Base-by-base conservation (phyloP, 1,140 invertebrate genomes). In the Microvelia longipes region DNA sequence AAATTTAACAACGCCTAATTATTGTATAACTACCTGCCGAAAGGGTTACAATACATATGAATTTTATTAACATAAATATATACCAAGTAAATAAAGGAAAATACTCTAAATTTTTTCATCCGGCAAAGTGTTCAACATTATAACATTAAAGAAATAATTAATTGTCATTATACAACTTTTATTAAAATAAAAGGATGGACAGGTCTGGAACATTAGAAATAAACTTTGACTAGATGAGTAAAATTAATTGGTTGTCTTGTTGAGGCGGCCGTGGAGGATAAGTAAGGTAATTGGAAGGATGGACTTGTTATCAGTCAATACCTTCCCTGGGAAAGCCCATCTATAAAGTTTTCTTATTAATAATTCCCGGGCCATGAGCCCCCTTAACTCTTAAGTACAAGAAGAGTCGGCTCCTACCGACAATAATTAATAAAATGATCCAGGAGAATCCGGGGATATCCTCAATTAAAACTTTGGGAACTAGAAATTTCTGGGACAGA, bases 361-460 rank as follows among this genome's bases (percentile, higher is more conserved):
- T 73, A 70, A 73, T 70, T 73, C 66, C 29, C 28, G n/a, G 28
- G 70, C 68, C 28, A 30, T 19, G 67, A 66, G 15, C 11, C 62
- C 35, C 35, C 62, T 64, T 64, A 64, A 64, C 62, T 26, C 11
- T 25, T 64, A 64, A 64, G 62, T 64, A 64, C 62, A 64, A 29
- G 69, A 72, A 68, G 64, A 71, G 67, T n/a, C 35, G 35, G 5
- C 35, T 19, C 35, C 35, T 50, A 24, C 68, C 73, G 68, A 71
- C 71, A 69, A 73, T 75, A 75, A 75, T 75, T 75, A 75, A 75
- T 75, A 74, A 73, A 74, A 75, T 73, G 73, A 75, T 72, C 70
- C 71, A 71, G 73, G 70, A 67, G 71, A n/a, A n/a, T 66, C 69
- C 70, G 71, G 73, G 73, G 73, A 72, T 73, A 71, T 71, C 74